A percentile compares a stretch with the other conserved stretches of the same genome.
phyloP scores from a whole-genome alignment of 2,113 vertebrate genomes.

The Rhinoptilus africanus region DNA sequence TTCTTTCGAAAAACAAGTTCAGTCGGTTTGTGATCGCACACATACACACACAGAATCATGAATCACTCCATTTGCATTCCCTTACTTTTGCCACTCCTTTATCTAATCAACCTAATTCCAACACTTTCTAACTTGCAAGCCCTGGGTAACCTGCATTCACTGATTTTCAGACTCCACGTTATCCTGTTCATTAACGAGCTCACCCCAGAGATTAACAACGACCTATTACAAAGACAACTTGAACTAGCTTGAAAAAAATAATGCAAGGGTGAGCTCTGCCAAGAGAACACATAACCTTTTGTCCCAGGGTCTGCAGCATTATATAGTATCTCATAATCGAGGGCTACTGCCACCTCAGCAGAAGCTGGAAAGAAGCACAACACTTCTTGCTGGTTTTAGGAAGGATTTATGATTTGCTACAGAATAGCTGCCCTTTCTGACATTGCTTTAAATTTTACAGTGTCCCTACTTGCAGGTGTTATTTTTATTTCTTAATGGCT shows the following conservation, averaged over 20 bases:
- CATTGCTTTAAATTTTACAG: not conserved
- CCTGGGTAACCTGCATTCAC: not conserved
- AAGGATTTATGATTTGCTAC: not conserved
- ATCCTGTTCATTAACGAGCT: not conserved
- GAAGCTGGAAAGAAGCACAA: not conserved
- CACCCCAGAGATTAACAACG: not conserved
- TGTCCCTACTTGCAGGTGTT: not conserved
- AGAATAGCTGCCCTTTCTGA: not conserved
- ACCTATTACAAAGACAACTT: not conserved
- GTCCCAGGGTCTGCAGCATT: not conserved
- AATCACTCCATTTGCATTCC: constrained; percentile 45
- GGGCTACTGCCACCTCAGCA: not conserved
- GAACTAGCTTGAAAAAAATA: not conserved
- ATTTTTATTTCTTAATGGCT: constrained; percentile 21
- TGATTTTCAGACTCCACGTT: not conserved
- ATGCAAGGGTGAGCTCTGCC: not conserved
- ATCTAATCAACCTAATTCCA: constrained; percentile 12
- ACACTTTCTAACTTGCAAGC: constrained; percentile 12
- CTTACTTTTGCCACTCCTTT: constrained; percentile 54
- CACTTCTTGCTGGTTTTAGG: rapidly evolving
- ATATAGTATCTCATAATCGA: rapidly evolving
- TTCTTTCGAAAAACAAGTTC: not conserved
- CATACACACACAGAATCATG: not conserved
- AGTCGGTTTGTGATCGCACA: not conserved
- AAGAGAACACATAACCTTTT: not conserved